Evolutionary conservation across 2,797 vertebrate species (phyloP).

Genomic region (Brotula barbata): DNA sequence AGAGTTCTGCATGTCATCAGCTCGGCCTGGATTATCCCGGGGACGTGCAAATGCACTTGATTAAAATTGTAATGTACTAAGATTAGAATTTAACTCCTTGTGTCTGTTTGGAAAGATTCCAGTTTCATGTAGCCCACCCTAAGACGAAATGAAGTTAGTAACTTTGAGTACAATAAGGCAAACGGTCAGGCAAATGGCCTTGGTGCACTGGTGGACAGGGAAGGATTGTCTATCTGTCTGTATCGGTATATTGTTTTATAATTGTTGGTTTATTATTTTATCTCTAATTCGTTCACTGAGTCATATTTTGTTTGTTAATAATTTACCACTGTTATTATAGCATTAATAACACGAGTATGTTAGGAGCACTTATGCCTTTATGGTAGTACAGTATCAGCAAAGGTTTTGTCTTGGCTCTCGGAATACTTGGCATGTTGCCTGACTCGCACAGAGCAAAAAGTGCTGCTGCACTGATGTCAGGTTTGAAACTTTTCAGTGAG

Average conservation of each 20-base stretch:
- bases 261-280: constrained; percentile 2
- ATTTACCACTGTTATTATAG: not conserved
- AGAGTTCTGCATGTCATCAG: constrained; percentile 69
- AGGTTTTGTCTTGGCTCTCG: not conserved
- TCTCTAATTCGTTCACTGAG: constrained; percentile 4
- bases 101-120: constrained; percentile 55
- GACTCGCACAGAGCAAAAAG: constrained; percentile 21
- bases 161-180: constrained; percentile 13
- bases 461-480: constrained; percentile 14
- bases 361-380: not conserved
- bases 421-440: constrained; percentile 7
- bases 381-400: not conserved
- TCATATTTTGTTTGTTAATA: constrained; percentile 25
- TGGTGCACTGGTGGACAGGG: not conserved
- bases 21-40: constrained; percentile 67
- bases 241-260: not conserved
- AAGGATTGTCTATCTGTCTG: not conserved
- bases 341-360: not conserved
- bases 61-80: constrained; percentile 71
- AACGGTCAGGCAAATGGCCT: constrained; percentile 11
- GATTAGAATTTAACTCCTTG: constrained; percentile 67
- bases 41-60: constrained; percentile 71
- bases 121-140: constrained; percentile 40
- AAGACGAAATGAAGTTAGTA: constrained; percentile 30
- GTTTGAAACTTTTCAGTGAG: constrained; percentile 11